Base-by-base conservation (phyloP, 2,797 vertebrate species). In the Arrhamphus sclerolepis region DNA sequence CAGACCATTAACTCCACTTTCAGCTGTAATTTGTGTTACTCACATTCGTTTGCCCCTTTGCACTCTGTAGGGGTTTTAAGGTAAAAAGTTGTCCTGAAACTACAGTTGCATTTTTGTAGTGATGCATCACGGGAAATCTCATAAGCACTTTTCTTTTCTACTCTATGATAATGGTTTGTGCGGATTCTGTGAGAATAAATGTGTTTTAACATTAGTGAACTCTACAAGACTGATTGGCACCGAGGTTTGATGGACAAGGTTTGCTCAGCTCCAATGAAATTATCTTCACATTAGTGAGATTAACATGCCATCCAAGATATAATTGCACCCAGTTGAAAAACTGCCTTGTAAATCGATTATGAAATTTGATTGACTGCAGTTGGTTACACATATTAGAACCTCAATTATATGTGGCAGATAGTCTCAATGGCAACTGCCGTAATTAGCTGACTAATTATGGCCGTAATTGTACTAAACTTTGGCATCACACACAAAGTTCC, bases 401-500 rank as follows among this genome's bases (percentile, higher is more conserved):
- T 54, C 58, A 86, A 80, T 86, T 83, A 79, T 55, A 59, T 69
- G 74, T 64, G 63, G 51, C 69, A 67, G 65, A 82, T 63, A 58
- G 70, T 72, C 80, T 84, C 69, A 55, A 42, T 60, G 70, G 56
- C 57, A 76, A 56, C 62, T 40, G 17, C 51, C n/a, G 69, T 76
- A 77, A 89, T 87, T 80, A 80, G 73, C 47, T 21, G 56, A 47
- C 43, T 76, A 69, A 90, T 86, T 83, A 81, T 24, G 13, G 42
- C 46, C 43, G 21, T 57, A n/a, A 72, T 61, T 76, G 29, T 48
- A 39, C 21, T 66, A 44, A 56, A 70, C 18, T 43, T 59, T 31
- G 46, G 61, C 52, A 46, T 63, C 56, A 57, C 19, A 42, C 55
- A 55, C 14, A 44, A 57, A 72, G n/a, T 43, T 41, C 28, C 63